phyloP scores from a whole-genome alignment of 2,113 vertebrate species.

The Cairina moschata region DNA sequence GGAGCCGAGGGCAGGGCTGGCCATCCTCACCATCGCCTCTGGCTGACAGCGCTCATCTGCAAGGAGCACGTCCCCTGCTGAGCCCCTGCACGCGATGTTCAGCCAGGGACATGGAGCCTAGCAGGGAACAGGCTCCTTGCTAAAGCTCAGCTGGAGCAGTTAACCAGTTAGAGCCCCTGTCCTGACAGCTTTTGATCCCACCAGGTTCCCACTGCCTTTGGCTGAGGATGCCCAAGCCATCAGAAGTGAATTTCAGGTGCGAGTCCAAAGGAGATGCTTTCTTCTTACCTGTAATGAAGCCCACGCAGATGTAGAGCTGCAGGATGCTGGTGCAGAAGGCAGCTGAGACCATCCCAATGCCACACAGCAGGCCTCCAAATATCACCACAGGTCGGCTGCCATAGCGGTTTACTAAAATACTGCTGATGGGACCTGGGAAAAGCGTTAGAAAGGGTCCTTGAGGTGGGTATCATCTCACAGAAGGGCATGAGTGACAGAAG shows the following conservation, averaged over 20 bases:
- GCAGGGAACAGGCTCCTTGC: background rate
- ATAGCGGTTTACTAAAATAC: slow-evolving; percentile 80
- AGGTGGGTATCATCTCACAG: background rate
- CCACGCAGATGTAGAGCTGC: slow-evolving; percentile 82
- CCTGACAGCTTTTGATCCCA: background rate
- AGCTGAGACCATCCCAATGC: slow-evolving; percentile 77
- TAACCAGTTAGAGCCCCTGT: background rate
- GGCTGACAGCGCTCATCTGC: background rate
- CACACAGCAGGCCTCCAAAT: slow-evolving; percentile 80
- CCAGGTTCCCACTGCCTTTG: rapidly evolving
- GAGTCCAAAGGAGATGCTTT: background rate
- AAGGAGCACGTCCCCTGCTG: background rate
- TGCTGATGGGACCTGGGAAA: slow-evolving; percentile 80
- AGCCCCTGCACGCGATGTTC: rapidly evolving
- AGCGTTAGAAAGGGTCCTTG: background rate
- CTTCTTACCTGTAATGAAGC: slow-evolving; percentile 82
- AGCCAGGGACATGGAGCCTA: rapidly evolving
- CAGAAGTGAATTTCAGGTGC: rapidly evolving
- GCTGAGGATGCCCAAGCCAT: background rate
- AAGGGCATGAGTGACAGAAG: background rate
- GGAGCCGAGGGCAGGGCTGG: background rate
- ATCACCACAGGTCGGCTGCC: slow-evolving; percentile 85
- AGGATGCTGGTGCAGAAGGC: slow-evolving; percentile 83
- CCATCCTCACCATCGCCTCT: background rate
- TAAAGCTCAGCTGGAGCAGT: background rate